These are phyloP conservation scores for Sebastes hubbsi DNA, from an alignment of 2,797 vertebrate species.

Conservation along the genomic window DNA sequence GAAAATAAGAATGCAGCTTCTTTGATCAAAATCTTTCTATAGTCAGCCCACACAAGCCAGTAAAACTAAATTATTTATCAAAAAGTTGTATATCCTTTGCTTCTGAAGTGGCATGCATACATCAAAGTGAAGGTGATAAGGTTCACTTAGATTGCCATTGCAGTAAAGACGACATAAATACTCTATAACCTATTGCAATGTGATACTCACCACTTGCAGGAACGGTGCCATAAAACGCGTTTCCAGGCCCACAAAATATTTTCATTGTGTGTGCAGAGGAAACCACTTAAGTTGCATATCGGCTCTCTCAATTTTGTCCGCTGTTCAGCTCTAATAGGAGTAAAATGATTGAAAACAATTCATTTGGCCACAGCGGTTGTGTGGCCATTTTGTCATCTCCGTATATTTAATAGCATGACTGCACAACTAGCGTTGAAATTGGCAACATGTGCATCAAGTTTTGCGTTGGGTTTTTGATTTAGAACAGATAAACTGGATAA, in stretches of 20 bases:
- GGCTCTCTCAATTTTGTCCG: constrained; percentile 39
- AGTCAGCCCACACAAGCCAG: not conserved
- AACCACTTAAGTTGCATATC: constrained; percentile 57
- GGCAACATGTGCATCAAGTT: constrained; percentile 39
- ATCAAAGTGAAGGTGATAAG: constrained; percentile 48
- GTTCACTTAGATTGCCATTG: constrained; percentile 52
- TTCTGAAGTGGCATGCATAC: constrained; percentile 15
- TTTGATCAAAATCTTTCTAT: constrained; percentile 5
- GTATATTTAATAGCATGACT: constrained; percentile 33
- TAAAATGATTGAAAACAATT: constrained; percentile 67
- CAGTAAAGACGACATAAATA: constrained; percentile 64
- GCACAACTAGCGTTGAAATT: constrained; percentile 12
- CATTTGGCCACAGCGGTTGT: constrained; percentile 73
- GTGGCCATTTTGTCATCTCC: constrained; percentile 47
- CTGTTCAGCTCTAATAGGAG: constrained; percentile 52
- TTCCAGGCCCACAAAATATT: constrained; percentile 67
- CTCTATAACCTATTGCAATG: constrained; percentile 64
- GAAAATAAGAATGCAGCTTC: not conserved
- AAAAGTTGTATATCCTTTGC: not conserved
- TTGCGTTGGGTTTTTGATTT: constrained; percentile 32
- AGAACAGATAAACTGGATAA: constrained; percentile 29
- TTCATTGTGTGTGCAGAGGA: constrained; percentile 63
- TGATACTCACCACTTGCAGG: constrained; percentile 60
- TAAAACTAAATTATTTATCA: not conserved
- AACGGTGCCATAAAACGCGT: constrained; percentile 62